Conservation (phyloP, 1,140 invertebrate genomes). For the Grapholita molesta region DNA sequence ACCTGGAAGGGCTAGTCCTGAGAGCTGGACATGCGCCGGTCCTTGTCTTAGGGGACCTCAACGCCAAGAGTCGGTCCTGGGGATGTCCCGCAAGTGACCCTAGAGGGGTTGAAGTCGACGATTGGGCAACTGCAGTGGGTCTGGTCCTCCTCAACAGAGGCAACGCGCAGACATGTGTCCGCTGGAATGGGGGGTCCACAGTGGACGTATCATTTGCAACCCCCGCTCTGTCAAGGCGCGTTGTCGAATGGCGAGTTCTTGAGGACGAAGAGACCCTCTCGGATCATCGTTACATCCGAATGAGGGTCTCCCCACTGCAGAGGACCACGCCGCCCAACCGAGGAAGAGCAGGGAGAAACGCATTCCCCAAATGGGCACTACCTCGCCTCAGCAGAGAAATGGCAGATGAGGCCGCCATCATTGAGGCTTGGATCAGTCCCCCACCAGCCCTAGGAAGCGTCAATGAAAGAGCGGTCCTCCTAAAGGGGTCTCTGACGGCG, state of each 20-base stretch:
- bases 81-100: neutral
- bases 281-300: slow-evolving; percentile 45
- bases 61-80: neutral
- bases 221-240: slow-evolving; percentile 10
- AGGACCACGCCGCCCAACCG: neutral
- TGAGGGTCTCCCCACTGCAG: neutral
- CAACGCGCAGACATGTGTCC: slow-evolving; percentile 31
- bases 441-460: too few species aligned
- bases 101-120: slow-evolving; percentile 12
- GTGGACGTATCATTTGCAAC: slow-evolving; percentile 39
- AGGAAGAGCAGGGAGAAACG: too few species aligned
- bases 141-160: slow-evolving; percentile 32
- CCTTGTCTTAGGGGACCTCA: too few species aligned
- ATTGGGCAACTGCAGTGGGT: slow-evolving; percentile 31
- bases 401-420: too few species aligned
- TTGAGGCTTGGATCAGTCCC: too few species aligned
- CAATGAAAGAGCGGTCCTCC: too few species aligned
- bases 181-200: slow-evolving; percentile 35
- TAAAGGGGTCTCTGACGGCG: too few species aligned
- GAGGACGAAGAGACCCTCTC: slow-evolving; percentile 38
- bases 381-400: too few species aligned
- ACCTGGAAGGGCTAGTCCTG: too few species aligned
- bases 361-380: too few species aligned
- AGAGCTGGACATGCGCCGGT: too few species aligned
- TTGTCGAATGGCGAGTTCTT: slow-evolving; percentile 33